phyloP scores from a whole-genome alignment of 2,888 invertebrate species.

The Leucania comma region DNA sequence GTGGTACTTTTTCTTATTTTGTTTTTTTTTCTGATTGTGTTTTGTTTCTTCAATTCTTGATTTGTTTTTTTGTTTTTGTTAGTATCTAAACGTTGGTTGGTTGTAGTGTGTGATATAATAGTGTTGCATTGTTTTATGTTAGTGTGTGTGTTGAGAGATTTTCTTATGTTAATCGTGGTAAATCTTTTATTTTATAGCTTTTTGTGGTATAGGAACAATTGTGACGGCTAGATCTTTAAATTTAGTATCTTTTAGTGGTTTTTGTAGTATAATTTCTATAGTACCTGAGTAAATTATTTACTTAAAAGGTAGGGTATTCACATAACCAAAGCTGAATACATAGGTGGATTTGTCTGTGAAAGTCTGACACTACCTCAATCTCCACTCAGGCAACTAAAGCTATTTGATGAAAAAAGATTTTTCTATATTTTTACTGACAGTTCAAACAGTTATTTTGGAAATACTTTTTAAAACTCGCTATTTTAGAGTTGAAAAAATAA shows the following conservation, averaged over 20 bases:
- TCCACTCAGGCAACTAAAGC: no score
- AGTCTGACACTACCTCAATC: no score
- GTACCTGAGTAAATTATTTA: background rate
- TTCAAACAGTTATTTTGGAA: no score
- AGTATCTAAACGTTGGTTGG: background rate
- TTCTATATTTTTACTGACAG: no score
- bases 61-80: conserved; percentile 28
- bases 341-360: no score
- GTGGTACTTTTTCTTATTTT: conserved; percentile 32
- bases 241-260: no score
- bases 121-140: conserved; percentile 37
- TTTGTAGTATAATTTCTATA: background rate
- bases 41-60: conserved; percentile 13
- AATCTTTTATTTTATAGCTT: conserved; percentile 22
- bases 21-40: conserved; percentile 6
- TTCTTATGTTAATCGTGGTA: conserved; percentile 24
- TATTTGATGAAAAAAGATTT: no score
- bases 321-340: no score
- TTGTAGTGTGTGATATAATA: conserved; percentile 22
- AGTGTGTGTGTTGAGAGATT: conserved; percentile 45
- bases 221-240: background rate
- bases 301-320: background rate
- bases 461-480: background rate
- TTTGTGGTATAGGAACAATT: conserved; percentile 4
- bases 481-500: background rate